Evolutionary conservation across 2,888 invertebrate species (phyloP), one percentile per base, ranked within the genome.

Genomic region (Mythimna albipuncta): DNA sequence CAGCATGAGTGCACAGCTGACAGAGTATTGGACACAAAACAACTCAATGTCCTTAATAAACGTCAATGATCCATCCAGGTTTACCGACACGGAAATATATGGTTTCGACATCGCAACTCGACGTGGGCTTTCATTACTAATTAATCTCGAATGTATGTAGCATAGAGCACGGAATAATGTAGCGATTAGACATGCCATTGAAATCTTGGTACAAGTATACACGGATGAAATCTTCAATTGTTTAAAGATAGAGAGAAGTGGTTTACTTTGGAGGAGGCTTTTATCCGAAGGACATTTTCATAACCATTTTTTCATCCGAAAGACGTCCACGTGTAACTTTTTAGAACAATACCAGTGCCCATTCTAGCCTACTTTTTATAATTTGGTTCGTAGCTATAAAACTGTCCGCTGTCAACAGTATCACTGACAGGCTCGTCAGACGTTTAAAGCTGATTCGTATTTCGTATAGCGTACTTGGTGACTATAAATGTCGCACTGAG

Each of bases 351-450:
- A 9, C 38, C 38, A 38, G 38, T 38, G 38, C 9, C 38, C 38
- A 38, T 38, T 38, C 38, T 10, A 13, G 11, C 44, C 44, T 10
- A 13, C 13, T 47, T 47, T 80, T 82, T 81, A 86, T 77, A 72
- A 64, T 72, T 65, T 61, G 72, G 66, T 71, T 72, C 55, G 65
- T 75, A 66, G 61, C 83, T 71, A 87, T 87, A 87, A 87, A 87
- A 85, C 66, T 65, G 85, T 82, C 75, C 59, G 59, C 58, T 32
- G 50, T 75, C 71, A n/a, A 59, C 61, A 63, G 69, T 78, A 68
- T 81, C 58, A 67, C 67, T 47, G 64, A 52, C 69, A 55, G 52
- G 16, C 52, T 68, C 72, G 64, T 65, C 77, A 71, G 26, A 70
- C 61, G n/a, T 67, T 67, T 77, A 65, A 16, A 44, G 35, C 69